These are phyloP conservation scores for Gnatocerus cornutus DNA, from an alignment of 2,888 invertebrate genomes.

Conservation along the genomic window DNA sequence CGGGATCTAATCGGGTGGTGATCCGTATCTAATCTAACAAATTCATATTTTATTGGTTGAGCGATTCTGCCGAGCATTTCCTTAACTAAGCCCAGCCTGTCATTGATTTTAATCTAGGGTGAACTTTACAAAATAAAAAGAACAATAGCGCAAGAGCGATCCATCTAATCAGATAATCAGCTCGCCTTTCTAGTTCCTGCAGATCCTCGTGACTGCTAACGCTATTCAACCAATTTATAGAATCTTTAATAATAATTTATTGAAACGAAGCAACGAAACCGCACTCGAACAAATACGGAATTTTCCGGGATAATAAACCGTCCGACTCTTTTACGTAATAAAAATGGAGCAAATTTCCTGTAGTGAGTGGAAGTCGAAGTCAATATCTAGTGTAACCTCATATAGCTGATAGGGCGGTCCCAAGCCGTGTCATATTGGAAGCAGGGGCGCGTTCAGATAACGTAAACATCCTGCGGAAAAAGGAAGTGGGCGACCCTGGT, in stretches of 20 bases:
- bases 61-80: background rate
- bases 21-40: constrained; percentile 2
- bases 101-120: constrained; percentile 51
- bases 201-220: constrained; percentile 38
- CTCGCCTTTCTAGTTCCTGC: constrained; percentile 45
- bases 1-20: background rate
- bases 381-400: constrained; percentile 55
- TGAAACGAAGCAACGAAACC: constrained; percentile 22
- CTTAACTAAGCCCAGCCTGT: constrained; percentile 11
- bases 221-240: constrained; percentile 34
- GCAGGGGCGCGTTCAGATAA: constrained; percentile 58
- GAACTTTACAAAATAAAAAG: constrained; percentile 50
- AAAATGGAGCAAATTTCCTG: constrained; percentile 52
- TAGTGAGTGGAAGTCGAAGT: constrained; percentile 46
- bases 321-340: constrained; percentile 39
- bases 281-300: constrained; percentile 4
- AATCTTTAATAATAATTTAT: constrained; percentile 29
- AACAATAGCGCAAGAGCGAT: constrained; percentile 46
- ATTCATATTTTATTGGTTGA: background rate
- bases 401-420: constrained; percentile 55
- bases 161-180: constrained; percentile 52
- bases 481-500: constrained; percentile 60
- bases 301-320: constrained; percentile 13
- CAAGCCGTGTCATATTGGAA: constrained; percentile 52
- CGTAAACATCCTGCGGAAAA: constrained; percentile 63